A percentile compares a stretch with the other conserved stretches of the same genome.
phyloP scores from a whole-genome alignment of 2,888 invertebrate species.

The Pogonocherus hispidulus region DNA sequence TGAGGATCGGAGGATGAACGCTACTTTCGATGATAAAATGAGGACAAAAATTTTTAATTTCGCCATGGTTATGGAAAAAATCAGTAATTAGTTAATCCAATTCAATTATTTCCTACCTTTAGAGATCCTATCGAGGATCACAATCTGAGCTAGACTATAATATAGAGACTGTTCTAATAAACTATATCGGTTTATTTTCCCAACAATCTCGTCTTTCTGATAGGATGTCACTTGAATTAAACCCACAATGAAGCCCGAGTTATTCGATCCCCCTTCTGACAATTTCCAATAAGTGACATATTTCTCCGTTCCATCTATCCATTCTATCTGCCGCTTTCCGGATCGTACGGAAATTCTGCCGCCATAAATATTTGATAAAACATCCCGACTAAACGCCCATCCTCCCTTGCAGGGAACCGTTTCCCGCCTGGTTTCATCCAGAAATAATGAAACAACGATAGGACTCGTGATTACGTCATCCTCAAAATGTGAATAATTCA shows the following conservation, averaged over 20 bases:
- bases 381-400: not conserved
- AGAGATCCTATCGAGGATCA: not conserved
- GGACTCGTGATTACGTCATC: too few species aligned
- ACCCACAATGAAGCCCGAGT: not conserved
- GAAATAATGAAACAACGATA: not conserved
- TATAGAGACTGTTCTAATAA: not conserved
- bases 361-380: not conserved
- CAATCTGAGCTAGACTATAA: not conserved
- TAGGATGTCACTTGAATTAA: not conserved
- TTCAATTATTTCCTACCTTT: too few species aligned
- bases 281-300: constrained; percentile 4
- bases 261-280: not conserved
- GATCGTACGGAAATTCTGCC: not conserved
- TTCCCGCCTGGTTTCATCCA: not conserved
- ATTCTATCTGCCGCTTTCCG: not conserved
- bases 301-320: not conserved
- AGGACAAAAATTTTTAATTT: too few species aligned
- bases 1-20: too few species aligned
- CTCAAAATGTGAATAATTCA: too few species aligned
- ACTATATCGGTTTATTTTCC: not conserved
- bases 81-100: too few species aligned
- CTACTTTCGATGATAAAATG: too few species aligned
- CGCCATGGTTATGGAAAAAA: too few species aligned
- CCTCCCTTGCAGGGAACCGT: not conserved
- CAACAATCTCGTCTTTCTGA: not conserved